Conservation (phyloP, 2,888 invertebrate genomes). For the Celastrina argiolus region DNA sequence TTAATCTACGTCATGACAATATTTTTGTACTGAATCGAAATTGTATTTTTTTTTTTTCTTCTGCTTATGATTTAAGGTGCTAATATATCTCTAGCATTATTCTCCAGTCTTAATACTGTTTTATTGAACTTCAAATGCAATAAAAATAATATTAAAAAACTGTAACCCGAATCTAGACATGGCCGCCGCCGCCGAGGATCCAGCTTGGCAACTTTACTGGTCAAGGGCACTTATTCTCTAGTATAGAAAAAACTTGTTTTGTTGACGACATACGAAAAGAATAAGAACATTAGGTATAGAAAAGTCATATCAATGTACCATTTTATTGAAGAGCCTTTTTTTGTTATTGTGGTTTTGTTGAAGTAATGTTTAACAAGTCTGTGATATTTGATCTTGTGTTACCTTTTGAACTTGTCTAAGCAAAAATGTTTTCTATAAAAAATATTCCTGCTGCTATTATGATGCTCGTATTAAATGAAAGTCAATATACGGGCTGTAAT, state of each 20-base stretch:
- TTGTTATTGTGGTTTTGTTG: neutral
- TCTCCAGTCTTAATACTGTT: neutral
- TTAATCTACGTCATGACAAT: neutral
- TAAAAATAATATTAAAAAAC: too few relatives aligned
- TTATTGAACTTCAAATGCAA: neutral
- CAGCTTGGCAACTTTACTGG: too few relatives aligned
- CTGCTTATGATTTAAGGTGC: neutral
- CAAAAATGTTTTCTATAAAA: neutral
- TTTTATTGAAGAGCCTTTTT: neutral
- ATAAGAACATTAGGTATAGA: too few relatives aligned
- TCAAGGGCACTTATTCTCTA: too few relatives aligned
- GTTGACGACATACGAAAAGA: too few relatives aligned
- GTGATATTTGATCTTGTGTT: neutral
- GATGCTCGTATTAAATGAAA: too few relatives aligned
- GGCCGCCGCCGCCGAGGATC: too few relatives aligned
- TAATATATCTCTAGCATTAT: neutral
- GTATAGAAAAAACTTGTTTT: too few relatives aligned
- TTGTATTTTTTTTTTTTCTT: neutral
- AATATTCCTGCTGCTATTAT: too few relatives aligned
- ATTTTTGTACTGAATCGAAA: constrained; percentile 8
- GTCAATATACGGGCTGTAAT: too few relatives aligned
- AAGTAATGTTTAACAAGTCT: constrained; percentile 1
- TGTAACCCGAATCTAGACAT: too few relatives aligned
- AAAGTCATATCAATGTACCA: too few relatives aligned
- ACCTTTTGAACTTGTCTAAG: neutral